Percentiles rank a stretch among this genome's conserved stretches.
Evolutionary conservation across 2,888 invertebrate species (phyloP).

Genomic region (Sthenelais limicola): DNA sequence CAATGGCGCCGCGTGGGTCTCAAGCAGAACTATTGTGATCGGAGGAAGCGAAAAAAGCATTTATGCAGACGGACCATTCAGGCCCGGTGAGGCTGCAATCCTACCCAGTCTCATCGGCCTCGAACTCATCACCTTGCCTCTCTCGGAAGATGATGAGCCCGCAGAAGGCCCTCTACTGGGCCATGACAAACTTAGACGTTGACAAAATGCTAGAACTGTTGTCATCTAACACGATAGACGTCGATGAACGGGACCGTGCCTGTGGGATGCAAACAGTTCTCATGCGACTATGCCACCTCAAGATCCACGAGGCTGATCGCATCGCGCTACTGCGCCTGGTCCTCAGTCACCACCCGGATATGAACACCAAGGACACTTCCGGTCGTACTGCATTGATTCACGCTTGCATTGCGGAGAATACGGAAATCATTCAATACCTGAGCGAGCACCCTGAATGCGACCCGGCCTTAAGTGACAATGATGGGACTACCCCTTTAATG

Average conservation of each 20-base stretch:
- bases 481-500: constrained; percentile 58
- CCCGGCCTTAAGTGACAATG: constrained; percentile 56
- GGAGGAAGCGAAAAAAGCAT: no score
- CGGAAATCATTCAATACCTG: constrained; percentile 53
- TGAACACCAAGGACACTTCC: constrained; percentile 57
- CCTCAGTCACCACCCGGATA: constrained; percentile 53
- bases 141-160: not conserved
- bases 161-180: constrained; percentile 37
- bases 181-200: constrained; percentile 23
- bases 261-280: constrained; percentile 60
- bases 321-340: constrained; percentile 51
- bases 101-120: not conserved
- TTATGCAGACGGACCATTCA: not conserved
- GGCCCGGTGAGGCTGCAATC: constrained; percentile 1
- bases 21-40: no score
- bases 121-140: not conserved
- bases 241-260: constrained; percentile 57
- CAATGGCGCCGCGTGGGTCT: no score
- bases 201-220: constrained; percentile 21
- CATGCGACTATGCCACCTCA: constrained; percentile 59
- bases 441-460: constrained; percentile 53
- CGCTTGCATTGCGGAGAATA: constrained; percentile 57
- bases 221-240: constrained; percentile 42
- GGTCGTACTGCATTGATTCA: constrained; percentile 62
- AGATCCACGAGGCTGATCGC: constrained; percentile 48